Evolutionary conservation across 2,113 vertebrate genomes (phyloP).

Genomic region (Proteles cristata): DNA sequence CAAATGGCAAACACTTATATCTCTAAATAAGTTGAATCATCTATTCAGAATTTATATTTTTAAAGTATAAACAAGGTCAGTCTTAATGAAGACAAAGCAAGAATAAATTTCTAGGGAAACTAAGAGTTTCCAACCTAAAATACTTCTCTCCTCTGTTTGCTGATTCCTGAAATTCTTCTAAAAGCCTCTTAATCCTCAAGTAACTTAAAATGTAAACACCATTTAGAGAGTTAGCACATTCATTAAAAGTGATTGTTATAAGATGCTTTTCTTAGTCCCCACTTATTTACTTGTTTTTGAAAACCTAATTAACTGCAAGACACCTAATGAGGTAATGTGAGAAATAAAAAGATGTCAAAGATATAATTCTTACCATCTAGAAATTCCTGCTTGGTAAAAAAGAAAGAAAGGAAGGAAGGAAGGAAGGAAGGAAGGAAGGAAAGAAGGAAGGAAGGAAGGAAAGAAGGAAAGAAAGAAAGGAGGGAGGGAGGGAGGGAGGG

Average conservation of each 20-base stretch:
- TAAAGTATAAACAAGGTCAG: neutral
- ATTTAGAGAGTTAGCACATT: neutral
- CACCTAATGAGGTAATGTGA: neutral
- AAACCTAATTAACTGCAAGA: neutral
- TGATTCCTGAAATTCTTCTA: constrained; percentile 50
- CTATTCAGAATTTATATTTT: constrained; percentile 53
- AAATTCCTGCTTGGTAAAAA: constrained; percentile 8
- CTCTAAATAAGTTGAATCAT: neutral
- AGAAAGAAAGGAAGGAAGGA: neutral
- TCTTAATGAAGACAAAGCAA: constrained; percentile 16
- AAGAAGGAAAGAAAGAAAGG: too few relatives aligned
- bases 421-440: too few relatives aligned
- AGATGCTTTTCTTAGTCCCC: constrained; percentile 38
- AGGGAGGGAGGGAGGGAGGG: too few relatives aligned
- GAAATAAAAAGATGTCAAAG: neutral
- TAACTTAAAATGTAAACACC: constrained; percentile 34
- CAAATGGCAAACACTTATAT: neutral
- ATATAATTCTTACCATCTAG: neutral
- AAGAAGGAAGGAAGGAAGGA: fast-evolving
- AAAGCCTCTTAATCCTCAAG: constrained; percentile 23
- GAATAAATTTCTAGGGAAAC: neutral
- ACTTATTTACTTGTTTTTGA: constrained; percentile 37
- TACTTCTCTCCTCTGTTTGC: neutral
- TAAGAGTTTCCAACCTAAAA: neutral
- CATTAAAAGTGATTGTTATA: constrained; percentile 16